A percentile compares a stretch with the other conserved stretches of the same genome.
phyloP scores from a whole-genome alignment of 2,113 vertebrate genomes.

The Anolis sagrei region DNA sequence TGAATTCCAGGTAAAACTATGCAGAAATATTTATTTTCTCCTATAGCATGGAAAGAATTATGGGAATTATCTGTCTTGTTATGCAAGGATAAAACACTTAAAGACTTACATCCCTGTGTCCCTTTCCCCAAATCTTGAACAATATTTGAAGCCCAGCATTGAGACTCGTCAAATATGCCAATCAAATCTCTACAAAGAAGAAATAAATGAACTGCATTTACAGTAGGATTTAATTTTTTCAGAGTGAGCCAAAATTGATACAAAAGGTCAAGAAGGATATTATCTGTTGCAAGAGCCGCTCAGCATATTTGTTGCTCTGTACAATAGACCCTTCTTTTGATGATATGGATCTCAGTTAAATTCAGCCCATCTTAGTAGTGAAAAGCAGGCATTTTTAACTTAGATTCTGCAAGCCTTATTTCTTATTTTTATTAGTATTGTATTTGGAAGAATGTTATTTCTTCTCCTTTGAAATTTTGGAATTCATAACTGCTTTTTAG shows the following conservation, averaged over 20 bases:
- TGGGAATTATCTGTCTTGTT: too few relatives aligned
- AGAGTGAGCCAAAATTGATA: slow-evolving; percentile 34
- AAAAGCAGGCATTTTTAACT: background rate
- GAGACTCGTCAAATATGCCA: slow-evolving; percentile 35
- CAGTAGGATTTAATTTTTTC: slow-evolving; percentile 46
- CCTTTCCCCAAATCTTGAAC: background rate
- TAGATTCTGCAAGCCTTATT: background rate
- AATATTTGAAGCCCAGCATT: slow-evolving; percentile 18
- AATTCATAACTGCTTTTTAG: background rate
- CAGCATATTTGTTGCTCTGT: slow-evolving; percentile 18
- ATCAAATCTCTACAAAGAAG: slow-evolving; percentile 37
- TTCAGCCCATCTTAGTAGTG: background rate
- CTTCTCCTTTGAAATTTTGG: background rate
- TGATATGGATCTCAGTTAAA: background rate
- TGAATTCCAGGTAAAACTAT: background rate
- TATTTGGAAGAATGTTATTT: background rate
- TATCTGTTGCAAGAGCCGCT: slow-evolving; percentile 34
- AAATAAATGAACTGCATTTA: slow-evolving; percentile 52
- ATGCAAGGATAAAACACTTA: too few relatives aligned
- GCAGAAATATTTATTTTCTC: background rate
- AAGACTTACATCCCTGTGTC: too few relatives aligned
- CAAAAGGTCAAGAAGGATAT: slow-evolving; percentile 44
- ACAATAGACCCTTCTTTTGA: background rate
- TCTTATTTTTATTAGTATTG: background rate
- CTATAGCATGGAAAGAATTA: too few relatives aligned